Base-by-base conservation (phyloP, 2,888 invertebrate genomes). In the Pegoplata infirma region DNA sequence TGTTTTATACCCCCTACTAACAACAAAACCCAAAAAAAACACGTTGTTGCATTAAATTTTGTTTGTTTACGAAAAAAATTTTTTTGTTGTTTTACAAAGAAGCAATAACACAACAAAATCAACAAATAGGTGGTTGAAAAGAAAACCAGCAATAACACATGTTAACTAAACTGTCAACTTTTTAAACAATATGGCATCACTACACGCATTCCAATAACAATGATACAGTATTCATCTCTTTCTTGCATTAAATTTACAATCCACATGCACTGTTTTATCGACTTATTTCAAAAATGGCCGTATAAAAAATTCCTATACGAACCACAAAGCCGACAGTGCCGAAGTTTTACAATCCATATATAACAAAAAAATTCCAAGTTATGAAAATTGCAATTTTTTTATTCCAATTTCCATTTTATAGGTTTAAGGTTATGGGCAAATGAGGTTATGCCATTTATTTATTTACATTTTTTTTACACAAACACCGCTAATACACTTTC, bases 391-490 rank as follows among this genome's bases (percentile, higher is more conserved):
- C 53, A 82, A 82, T 66, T 59, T 55, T n/a, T n/a, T 66, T 61
- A 28, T 55, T 84, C 84, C 85, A 84, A 84, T 82, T 83, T 83
- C 83, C 83, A 83, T 81, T 82, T 81, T 81, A 64, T 73, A 16
- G 32, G 28, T 74, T 76, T 81, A 81, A 84, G 83, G 82, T 83
- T 83, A 84, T 84, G 84, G 81, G 76, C 75, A 83, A 85, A 83
- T 85, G 84, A 85, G 85, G 85, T 85, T 85, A 85, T 85, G 85
- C 73, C 63, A 80, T 84, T 85, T 87, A 87, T 87, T 86, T 86
- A 86, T 86, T 83, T 85, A 84, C 74, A 72, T 53, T 63, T 58
- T 49, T 40, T 49, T 47, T 28, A 12, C 25, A 64, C 44, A 69
- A 59, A 53, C 51, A 63, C 66, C 63, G 63, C 16, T 40, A 44